A percentile compares a stretch with the other conserved stretches of the same genome.
Evolutionary conservation across 2,113 vertebrate genomes (phyloP).

Genomic region (Tautogolabrus adspersus): DNA sequence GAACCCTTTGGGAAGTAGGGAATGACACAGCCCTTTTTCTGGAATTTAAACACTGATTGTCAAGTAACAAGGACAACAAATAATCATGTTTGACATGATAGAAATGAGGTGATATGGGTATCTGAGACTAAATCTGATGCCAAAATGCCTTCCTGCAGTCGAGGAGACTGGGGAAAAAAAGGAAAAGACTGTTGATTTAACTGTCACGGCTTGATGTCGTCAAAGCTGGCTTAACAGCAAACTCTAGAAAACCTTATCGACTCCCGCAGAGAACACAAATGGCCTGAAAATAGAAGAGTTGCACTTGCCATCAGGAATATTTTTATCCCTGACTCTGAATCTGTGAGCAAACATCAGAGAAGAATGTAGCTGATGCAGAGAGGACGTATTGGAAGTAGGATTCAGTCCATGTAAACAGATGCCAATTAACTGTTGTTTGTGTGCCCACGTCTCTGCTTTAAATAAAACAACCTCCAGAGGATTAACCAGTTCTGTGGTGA

Average conservation of each 20-base stretch:
- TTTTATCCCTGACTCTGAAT: slow-evolving; percentile 34
- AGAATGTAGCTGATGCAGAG: slow-evolving; percentile 8
- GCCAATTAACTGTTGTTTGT: slow-evolving; percentile 1
- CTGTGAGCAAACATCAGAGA: slow-evolving; percentile 26
- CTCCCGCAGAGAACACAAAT: slow-evolving; percentile 26
- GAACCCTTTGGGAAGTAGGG: too few species aligned
- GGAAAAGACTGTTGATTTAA: slow-evolving; percentile 26
- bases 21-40: too few species aligned
- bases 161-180: slow-evolving; percentile 3
- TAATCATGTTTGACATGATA: not conserved
- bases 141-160: not conserved
- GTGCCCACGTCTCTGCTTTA: not conserved
- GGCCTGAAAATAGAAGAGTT: slow-evolving; percentile 20
- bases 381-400: slow-evolving; percentile 21
- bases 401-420: slow-evolving; percentile 21
- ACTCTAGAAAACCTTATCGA: slow-evolving; percentile 16
- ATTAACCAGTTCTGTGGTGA: too few species aligned
- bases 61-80: not conserved
- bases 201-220: slow-evolving; percentile 13
- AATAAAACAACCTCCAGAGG: not conserved
- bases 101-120: not conserved
- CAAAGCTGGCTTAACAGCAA: slow-evolving; percentile 17
- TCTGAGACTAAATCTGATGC: not conserved
- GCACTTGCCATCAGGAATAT: slow-evolving; percentile 23
- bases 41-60: too few species aligned